Conservation (phyloP, 2,797 vertebrate species). For the Bucorvus abyssinicus region DNA sequence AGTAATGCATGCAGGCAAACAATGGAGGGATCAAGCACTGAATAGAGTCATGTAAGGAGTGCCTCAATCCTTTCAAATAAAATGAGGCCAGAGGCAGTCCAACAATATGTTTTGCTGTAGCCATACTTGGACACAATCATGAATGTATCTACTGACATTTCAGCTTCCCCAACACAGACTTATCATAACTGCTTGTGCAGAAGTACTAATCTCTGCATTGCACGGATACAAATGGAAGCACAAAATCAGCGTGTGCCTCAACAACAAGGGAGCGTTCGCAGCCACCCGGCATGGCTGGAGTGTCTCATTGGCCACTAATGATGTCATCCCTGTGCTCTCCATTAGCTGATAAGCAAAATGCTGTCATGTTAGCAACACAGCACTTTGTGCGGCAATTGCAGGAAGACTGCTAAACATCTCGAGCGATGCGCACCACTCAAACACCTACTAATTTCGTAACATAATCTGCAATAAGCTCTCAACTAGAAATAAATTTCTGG, state of each 20-base stretch:
- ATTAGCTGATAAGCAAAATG: constrained; percentile 29
- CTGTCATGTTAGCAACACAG: constrained; percentile 23
- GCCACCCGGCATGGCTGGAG: not conserved
- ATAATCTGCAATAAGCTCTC: not conserved
- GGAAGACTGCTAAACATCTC: not conserved
- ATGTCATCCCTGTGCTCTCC: constrained; percentile 41
- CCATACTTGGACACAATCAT: not conserved
- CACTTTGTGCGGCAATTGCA: not conserved
- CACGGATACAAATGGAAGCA: not conserved
- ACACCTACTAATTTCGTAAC: not conserved
- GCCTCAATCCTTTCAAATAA: not conserved
- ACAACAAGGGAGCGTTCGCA: not conserved
- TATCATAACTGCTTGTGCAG: not conserved
- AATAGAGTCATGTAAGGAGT: not conserved
- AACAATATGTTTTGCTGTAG: not conserved
- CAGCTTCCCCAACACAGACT: not conserved
- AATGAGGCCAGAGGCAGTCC: not conserved
- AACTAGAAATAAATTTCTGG: not conserved
- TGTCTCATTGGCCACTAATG: constrained; percentile 56
- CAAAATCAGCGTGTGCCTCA: not conserved
- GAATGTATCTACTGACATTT: not conserved
- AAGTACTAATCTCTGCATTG: not conserved
- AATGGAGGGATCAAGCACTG: constrained; percentile 15
- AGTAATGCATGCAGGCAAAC: not conserved
- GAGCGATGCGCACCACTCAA: rapidly evolving